Base-by-base conservation (phyloP, 2,797 vertebrate genomes). In the Ctenosaura bakeri region DNA sequence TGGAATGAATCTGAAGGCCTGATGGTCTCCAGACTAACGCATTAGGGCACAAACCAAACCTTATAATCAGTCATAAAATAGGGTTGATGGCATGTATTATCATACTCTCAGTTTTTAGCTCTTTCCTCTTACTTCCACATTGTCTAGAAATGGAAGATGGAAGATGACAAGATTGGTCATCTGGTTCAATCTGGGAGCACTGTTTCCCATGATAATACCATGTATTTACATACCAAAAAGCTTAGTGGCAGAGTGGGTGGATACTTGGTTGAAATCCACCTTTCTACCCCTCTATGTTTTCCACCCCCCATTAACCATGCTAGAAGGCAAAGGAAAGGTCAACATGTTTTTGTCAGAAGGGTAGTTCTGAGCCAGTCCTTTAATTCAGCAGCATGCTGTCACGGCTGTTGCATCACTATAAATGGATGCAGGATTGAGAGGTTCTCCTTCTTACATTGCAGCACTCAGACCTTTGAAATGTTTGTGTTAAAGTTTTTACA, bases 1-100 rank as follows among this genome's bases (percentile, higher is more conserved):
- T 91, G 89, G 90, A 94, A 85, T 91, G 87, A 91, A 89, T 92
- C 64, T 86, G 0, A 0, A 4, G 93, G 92, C 90, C 83, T 81
- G 78, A 20, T 83, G 71, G 38, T 84, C 89, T 66, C 76, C 46
- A 88, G 13, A 71, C 13, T 13, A 85, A 42, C 50, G n/a, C 6
- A 2, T 83, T 24, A 84, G 32, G 20, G 29, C 14, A 69, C 9
- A 56, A 56, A 62, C 8, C n/a, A 54, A 78, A 54, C 26, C 16
- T 62, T 83, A 83, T 50, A 74, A 24, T 20, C 42, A 74, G 26
- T 50, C 32, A 18, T 8, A 87, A 78, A 13, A 29, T 54, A 71
- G 50, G 22, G 16, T 12, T 71, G 32, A 80, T 82, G 32, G n/a
- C 22, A 82, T 73, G 35, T 9, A 73, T 46, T 82, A 20, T 59